Conservation (phyloP, 2,888 invertebrate genomes). For the Callimorpha dominula region DNA sequence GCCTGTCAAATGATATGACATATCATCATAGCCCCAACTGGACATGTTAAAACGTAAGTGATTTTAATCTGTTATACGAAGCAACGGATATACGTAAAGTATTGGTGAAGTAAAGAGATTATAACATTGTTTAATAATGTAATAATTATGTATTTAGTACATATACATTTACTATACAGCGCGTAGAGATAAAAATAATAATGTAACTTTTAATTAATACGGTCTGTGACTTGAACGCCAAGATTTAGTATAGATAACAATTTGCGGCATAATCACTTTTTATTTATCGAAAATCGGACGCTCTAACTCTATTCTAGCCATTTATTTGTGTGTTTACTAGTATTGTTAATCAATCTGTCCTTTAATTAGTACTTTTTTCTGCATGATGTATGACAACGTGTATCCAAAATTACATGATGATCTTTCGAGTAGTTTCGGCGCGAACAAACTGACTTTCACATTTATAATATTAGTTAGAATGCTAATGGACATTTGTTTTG, state of each 20-base stretch:
- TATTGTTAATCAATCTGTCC: no score
- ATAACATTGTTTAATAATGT: constrained; percentile 56
- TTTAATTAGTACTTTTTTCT: no score
- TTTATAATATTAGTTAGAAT: no score
- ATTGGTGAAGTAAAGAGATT: constrained; percentile 64
- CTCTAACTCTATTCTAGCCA: constrained; percentile 4
- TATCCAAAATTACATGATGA: no score
- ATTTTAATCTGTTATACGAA: constrained; percentile 70
- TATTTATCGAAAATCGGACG: constrained; percentile 28
- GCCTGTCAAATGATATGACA: background rate
- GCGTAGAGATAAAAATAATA: constrained; percentile 53
- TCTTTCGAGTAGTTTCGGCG: no score
- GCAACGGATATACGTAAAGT: constrained; percentile 84
- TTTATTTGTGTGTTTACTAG: background rate
- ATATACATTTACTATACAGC: constrained; percentile 58
- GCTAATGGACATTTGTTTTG: no score
- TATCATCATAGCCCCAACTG: constrained; percentile 24
- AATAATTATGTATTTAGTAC: constrained; percentile 51
- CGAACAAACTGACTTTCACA: no score
- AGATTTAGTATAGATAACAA: constrained; percentile 33
- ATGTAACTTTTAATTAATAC: constrained; percentile 67
- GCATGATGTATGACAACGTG: no score
- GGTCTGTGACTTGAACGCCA: constrained; percentile 50
- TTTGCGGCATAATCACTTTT: constrained; percentile 13
- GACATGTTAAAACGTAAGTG: constrained; percentile 48